These are phyloP conservation scores for Amphipoea lucens DNA, from an alignment of 2,888 invertebrate species.

Conservation along the genomic window DNA sequence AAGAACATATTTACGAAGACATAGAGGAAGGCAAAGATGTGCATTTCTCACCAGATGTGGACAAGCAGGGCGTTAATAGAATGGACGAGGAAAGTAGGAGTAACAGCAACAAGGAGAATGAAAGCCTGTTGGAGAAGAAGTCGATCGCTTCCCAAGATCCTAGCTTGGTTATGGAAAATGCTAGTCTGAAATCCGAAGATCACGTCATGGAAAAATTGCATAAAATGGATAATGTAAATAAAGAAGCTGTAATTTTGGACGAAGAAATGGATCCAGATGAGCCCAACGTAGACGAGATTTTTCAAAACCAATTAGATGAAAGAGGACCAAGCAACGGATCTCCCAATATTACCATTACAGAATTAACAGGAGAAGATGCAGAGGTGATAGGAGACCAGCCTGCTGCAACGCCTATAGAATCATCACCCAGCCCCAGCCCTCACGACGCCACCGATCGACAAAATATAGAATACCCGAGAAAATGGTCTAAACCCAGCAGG, in stretches of 20 bases:
- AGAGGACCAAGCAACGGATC: slow-evolving; percentile 80
- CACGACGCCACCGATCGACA: slow-evolving; percentile 75
- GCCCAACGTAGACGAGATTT: slow-evolving; percentile 86
- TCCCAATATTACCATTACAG: slow-evolving; percentile 88
- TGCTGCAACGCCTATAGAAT: slow-evolving; percentile 81
- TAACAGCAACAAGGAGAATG: slow-evolving; percentile 84
- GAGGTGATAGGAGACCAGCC: slow-evolving; percentile 77
- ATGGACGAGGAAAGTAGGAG: slow-evolving; percentile 75
- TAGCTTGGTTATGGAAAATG: slow-evolving; percentile 84
- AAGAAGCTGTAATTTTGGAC: slow-evolving; percentile 82
- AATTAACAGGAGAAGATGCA: slow-evolving; percentile 85
- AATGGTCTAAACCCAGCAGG: slow-evolving; percentile 89
- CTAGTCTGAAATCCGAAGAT: slow-evolving; percentile 80
- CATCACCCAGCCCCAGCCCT: slow-evolving; percentile 86
- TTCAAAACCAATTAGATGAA: slow-evolving; percentile 85
- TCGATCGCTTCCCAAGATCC: slow-evolving; percentile 87
- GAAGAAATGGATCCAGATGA: slow-evolving; percentile 85
- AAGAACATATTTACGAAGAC: slow-evolving; percentile 92
- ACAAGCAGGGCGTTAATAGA: slow-evolving; percentile 75
- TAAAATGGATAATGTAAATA: slow-evolving; percentile 78
- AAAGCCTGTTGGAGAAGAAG: slow-evolving; percentile 85
- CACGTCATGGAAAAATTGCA: slow-evolving; percentile 87
- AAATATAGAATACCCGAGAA: slow-evolving; percentile 75
- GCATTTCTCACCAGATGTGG: slow-evolving; percentile 86
- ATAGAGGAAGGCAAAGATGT: slow-evolving; percentile 88